Evolutionary conservation across 2,888 invertebrate species (phyloP).

Genomic region (Theodoxus fluviatilis): DNA sequence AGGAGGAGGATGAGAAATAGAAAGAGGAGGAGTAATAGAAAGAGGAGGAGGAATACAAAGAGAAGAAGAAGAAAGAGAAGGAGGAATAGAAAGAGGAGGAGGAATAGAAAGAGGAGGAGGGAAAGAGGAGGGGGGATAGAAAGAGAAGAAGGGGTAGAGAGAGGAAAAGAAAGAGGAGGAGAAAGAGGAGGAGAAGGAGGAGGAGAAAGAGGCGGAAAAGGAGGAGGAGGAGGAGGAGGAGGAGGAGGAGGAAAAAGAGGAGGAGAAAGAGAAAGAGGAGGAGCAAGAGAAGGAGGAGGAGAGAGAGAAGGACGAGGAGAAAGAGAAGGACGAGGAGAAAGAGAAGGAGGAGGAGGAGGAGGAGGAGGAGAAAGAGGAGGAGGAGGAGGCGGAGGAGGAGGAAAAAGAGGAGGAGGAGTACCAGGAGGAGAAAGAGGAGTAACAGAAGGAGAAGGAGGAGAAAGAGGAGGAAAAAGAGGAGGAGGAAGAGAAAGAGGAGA

Average conservation of each 20-base stretch:
- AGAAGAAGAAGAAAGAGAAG: background rate
- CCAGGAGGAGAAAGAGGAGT: background rate
- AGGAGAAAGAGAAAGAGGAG: background rate
- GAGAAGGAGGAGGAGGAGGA: background rate
- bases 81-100: background rate
- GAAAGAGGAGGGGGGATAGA: background rate
- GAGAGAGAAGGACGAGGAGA: background rate
- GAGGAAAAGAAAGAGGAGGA: background rate
- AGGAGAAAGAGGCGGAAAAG: background rate
- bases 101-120: background rate
- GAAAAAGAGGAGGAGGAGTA: background rate
- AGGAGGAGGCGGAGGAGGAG: background rate
- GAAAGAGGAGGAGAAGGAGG: background rate
- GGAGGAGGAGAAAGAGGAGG: background rate
- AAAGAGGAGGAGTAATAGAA: background rate
- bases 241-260: background rate
- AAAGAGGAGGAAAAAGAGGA: background rate
- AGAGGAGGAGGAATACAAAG: background rate
- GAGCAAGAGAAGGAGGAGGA: background rate
- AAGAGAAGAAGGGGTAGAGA: constrained; percentile 8
- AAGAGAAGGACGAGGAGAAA: background rate
- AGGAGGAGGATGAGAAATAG: background rate
- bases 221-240: background rate
- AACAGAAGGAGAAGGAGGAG: constrained; percentile 1
- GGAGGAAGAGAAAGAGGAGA: background rate